Percentiles rank a stretch among this genome's conserved stretches.
Conservation (phyloP, 2,888 invertebrate species). For the Aelia acuminata region DNA sequence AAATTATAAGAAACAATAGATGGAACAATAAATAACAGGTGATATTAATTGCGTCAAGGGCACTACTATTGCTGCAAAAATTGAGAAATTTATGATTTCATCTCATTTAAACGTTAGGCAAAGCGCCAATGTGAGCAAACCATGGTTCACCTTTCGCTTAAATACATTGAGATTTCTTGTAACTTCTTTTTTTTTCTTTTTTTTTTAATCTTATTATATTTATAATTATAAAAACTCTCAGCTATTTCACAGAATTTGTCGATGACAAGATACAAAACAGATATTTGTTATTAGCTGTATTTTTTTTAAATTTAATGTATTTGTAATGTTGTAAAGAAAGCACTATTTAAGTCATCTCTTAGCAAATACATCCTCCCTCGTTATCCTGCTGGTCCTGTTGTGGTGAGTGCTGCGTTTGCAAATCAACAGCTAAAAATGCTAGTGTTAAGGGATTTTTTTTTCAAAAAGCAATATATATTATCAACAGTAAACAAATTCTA, state of each 20-base stretch:
- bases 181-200: constrained; percentile 37
- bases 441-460: constrained; percentile 60
- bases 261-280: constrained; percentile 78
- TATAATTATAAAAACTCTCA: not conserved
- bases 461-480: not conserved
- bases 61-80: constrained; percentile 54
- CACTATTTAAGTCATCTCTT: constrained; percentile 57
- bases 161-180: constrained; percentile 23
- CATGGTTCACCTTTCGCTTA: constrained; percentile 49
- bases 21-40: constrained; percentile 26
- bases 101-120: constrained; percentile 52
- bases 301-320: not conserved
- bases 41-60: constrained; percentile 24
- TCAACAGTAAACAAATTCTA: not conserved
- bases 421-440: constrained; percentile 78
- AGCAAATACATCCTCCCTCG: constrained; percentile 89
- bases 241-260: constrained; percentile 39
- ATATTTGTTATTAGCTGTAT: constrained; percentile 61
- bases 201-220: constrained; percentile 37
- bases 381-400: constrained; percentile 84
- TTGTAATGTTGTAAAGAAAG: constrained; percentile 54
- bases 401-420: constrained; percentile 85
- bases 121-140: constrained; percentile 59
- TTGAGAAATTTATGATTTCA: constrained; percentile 41
- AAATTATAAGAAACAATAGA: constrained; percentile 32